These are phyloP conservation scores for Ladona fulva DNA, from an alignment of 1,140 invertebrate species.

Conservation along the genomic window DNA sequence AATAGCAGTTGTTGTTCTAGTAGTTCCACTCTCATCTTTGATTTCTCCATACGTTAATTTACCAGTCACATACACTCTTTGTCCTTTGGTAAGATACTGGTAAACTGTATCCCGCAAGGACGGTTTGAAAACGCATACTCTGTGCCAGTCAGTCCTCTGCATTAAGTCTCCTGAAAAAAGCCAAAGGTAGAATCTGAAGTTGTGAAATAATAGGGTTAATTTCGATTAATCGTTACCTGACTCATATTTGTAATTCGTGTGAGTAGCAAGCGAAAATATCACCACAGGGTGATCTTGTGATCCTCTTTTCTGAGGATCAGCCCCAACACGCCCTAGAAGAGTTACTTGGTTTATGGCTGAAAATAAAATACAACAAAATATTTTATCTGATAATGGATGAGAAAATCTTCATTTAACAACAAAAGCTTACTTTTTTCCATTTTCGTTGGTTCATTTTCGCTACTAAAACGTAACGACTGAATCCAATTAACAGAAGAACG, in stretches of 20 bases:
- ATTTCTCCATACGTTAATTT: conserved; percentile 78
- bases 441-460: not conserved
- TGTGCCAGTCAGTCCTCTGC: conserved; percentile 86
- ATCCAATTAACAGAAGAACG: not conserved
- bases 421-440: not conserved
- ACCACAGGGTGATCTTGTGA: conserved; percentile 73
- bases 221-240: conserved; percentile 32
- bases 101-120: conserved; percentile 65
- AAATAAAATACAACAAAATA: too few relatives aligned
- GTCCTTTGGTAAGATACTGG: conserved; percentile 75
- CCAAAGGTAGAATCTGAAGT: not conserved
- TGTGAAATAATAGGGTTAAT: not conserved
- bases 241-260: conserved; percentile 64
- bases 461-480: not conserved
- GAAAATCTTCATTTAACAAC: not conserved
- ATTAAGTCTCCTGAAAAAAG: conserved; percentile 54
- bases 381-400: too few relatives aligned
- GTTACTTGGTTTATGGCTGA: conserved; percentile 80
- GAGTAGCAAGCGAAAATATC: conserved; percentile 83
- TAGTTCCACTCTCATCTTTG: conserved; percentile 63
- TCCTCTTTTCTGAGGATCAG: conserved; percentile 75
- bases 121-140: conserved; percentile 79
- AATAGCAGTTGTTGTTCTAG: conserved; percentile 61
- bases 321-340: conserved; percentile 75
- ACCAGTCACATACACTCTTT: conserved; percentile 73